Percentiles rank a stretch among this genome's conserved stretches.
Evolutionary conservation across 2,797 vertebrate genomes (phyloP).

Genomic region (Megalops cyprinoides): DNA sequence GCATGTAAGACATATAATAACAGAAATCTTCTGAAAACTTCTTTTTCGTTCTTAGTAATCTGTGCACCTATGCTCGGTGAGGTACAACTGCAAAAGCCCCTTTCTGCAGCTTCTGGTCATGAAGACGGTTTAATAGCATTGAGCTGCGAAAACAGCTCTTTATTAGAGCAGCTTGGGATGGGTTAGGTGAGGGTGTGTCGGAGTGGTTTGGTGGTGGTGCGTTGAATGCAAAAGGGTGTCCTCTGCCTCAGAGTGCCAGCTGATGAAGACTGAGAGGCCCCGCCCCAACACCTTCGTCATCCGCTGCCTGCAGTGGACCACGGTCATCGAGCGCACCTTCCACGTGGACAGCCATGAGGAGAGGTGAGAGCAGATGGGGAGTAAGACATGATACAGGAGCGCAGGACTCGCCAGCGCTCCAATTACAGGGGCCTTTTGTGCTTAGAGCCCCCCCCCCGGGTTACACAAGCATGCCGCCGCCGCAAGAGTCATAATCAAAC

Average conservation of each 20-base stretch:
- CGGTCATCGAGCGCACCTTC: slow-evolving; percentile 93
- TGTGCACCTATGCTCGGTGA: too few relatives aligned
- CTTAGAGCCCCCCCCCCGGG: not conserved
- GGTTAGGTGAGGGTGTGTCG: too few relatives aligned
- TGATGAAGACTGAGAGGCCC: slow-evolving; percentile 94
- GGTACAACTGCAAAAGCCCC: too few relatives aligned
- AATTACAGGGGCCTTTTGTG: not conserved
- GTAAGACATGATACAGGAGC: not conserved
- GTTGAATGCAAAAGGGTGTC: not conserved
- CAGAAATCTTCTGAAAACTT: too few relatives aligned
- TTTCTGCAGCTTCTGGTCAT: too few relatives aligned
- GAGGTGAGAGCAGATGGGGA: slow-evolving; percentile 65
- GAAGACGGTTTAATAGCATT: too few relatives aligned
- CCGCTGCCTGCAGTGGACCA: slow-evolving; percentile 95
- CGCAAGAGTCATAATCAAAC: not conserved
- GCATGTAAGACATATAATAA: too few relatives aligned
- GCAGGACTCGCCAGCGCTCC: too few relatives aligned
- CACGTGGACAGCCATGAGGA: slow-evolving; percentile 90
- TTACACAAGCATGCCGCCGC: not conserved
- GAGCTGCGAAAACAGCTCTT: too few relatives aligned
- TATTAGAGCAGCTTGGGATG: too few relatives aligned
- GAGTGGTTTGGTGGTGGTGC: too few relatives aligned
- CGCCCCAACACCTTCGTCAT: slow-evolving; percentile 94
- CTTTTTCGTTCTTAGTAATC: too few relatives aligned
- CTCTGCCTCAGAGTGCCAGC: slow-evolving; percentile 85